phyloP scores from a whole-genome alignment of 1,140 invertebrate species.

The Tetramorium parvispinum region DNA sequence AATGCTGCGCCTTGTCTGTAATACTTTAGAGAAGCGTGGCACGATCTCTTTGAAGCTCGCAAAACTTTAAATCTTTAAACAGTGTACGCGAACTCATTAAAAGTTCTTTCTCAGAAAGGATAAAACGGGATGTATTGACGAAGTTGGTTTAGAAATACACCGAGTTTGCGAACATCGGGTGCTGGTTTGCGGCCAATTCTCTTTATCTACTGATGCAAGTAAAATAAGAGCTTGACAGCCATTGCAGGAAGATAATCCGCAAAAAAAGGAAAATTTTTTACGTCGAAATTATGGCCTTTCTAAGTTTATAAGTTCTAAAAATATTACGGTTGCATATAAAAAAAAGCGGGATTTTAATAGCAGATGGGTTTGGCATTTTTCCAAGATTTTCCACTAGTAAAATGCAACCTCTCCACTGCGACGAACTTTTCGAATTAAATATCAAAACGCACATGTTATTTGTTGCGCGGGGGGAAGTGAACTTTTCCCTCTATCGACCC shows the following conservation, averaged over 20 bases:
- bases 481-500: slow-evolving; percentile 1
- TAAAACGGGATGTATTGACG: slow-evolving; percentile 61
- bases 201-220: slow-evolving; percentile 48
- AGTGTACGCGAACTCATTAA: slow-evolving; percentile 64
- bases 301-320: not conserved
- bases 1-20: slow-evolving; percentile 45
- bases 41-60: slow-evolving; percentile 59
- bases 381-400: not conserved
- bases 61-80: slow-evolving; percentile 68
- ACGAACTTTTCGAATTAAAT: slow-evolving; percentile 21
- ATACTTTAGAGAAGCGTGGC: slow-evolving; percentile 60
- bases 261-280: not conserved
- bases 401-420: not conserved
- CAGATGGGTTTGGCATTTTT: slow-evolving; percentile 11
- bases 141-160: slow-evolving; percentile 60
- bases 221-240: slow-evolving; percentile 44
- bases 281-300: not conserved
- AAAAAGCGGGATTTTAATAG: slow-evolving; percentile 5
- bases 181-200: slow-evolving; percentile 51
- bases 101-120: slow-evolving; percentile 59
- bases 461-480: not conserved
- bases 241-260: slow-evolving; percentile 19
- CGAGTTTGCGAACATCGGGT: slow-evolving; percentile 58
- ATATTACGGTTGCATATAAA: not conserved
- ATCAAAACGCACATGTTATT: slow-evolving; percentile 33